A percentile compares a stretch with the other conserved stretches of the same genome.
These are phyloP conservation scores for Acanthoscelides obtectus DNA, from an alignment of 2,888 invertebrate species.

Conservation along the genomic window DNA sequence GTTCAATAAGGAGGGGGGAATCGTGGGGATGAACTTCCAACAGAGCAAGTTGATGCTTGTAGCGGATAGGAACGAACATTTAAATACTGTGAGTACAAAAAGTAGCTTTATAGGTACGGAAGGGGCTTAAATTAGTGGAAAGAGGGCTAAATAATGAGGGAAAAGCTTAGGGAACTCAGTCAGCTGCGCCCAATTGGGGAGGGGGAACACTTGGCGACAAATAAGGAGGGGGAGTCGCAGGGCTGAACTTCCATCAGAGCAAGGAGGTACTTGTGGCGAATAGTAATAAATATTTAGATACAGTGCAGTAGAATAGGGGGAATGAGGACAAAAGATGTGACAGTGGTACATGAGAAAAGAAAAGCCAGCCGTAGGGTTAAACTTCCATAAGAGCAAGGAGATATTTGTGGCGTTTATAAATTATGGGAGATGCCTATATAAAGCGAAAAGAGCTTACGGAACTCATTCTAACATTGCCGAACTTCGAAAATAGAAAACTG, in stretches of 20 bases:
- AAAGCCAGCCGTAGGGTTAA: slow-evolving; percentile 83
- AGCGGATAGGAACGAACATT: too few species aligned
- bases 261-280: slow-evolving; percentile 82
- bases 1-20: slow-evolving; percentile 81
- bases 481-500: too few species aligned
- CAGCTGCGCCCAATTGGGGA: slow-evolving; percentile 77
- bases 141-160: too few species aligned
- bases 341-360: slow-evolving; percentile 80
- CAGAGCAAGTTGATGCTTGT: slow-evolving; percentile 88
- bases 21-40: slow-evolving; percentile 83
- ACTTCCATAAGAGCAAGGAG: slow-evolving; percentile 90
- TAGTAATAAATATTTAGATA: slow-evolving; percentile 62
- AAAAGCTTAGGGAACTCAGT: too few species aligned
- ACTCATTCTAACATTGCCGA: too few species aligned
- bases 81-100: too few species aligned
- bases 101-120: too few species aligned
- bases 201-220: slow-evolving; percentile 76
- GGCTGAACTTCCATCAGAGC: slow-evolving; percentile 86
- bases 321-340: slow-evolving; percentile 73
- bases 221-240: slow-evolving; percentile 84
- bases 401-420: too few species aligned
- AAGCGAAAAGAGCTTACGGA: too few species aligned
- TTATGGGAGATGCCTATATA: too few species aligned
- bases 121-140: too few species aligned
- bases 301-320: slow-evolving; percentile 72